Conservation (phyloP, 2,797 vertebrate species). For the Emys orbicularis region DNA sequence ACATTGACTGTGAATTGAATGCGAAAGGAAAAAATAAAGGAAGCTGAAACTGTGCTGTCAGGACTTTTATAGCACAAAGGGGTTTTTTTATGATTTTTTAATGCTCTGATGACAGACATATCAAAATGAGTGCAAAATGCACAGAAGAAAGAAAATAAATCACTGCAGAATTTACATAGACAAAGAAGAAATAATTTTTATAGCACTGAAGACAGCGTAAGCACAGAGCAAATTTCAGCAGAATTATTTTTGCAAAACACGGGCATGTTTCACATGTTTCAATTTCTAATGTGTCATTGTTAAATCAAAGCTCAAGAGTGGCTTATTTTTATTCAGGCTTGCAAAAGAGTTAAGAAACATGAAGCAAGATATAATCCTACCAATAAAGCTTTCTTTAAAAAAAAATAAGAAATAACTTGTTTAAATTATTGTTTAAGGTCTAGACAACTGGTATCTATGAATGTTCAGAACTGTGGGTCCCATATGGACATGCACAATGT, state of each 20-base stretch:
- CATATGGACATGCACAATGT: neutral
- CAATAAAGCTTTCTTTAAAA: neutral
- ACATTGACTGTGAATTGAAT: conserved; percentile 63
- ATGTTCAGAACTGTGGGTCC: neutral
- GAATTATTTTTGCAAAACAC: conserved; percentile 78
- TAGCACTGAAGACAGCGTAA: conserved; percentile 38
- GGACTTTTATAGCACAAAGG: conserved; percentile 46
- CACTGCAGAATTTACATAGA: conserved; percentile 60
- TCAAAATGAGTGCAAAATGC: conserved; percentile 72
- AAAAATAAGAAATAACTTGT: conserved; percentile 1
- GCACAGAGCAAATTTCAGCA: conserved; percentile 50
- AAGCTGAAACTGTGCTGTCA: conserved; percentile 67
- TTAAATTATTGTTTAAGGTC: neutral
- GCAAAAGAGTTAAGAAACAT: conserved; percentile 17
- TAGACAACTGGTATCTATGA: neutral
- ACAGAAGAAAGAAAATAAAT: conserved; percentile 63
- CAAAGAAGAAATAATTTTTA: conserved; percentile 50
- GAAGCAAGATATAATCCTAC: conserved; percentile 14
- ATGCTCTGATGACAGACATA: conserved; percentile 70
- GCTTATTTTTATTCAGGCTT: conserved; percentile 13
- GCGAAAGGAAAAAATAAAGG: conserved; percentile 33
- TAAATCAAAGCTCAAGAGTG: conserved; percentile 66
- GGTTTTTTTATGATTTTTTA: conserved; percentile 78
- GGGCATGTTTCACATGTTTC: conserved; percentile 69
- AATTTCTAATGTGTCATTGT: conserved; percentile 70